These are phyloP conservation scores for Chlorodrepanis virens DNA, from an alignment of 2,113 vertebrate genomes.

Conservation along the genomic window DNA sequence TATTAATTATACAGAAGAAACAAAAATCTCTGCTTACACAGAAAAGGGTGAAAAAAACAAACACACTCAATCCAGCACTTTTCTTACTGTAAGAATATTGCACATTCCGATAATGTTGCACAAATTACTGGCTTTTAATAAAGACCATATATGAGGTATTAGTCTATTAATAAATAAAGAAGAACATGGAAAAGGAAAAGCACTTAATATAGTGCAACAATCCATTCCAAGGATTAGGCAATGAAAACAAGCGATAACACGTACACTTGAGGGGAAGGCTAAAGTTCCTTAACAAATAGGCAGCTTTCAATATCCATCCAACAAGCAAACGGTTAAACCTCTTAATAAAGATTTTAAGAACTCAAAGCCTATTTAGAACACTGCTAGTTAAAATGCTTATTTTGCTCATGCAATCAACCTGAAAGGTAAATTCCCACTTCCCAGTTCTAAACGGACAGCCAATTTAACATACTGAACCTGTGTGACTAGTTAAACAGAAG, in stretches of 20 bases:
- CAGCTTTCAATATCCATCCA: constrained; percentile 12
- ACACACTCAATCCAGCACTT: constrained; percentile 34
- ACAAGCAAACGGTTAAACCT: neutral
- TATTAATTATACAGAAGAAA: constrained; percentile 57
- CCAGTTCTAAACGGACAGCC: neutral
- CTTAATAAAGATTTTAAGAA: neutral
- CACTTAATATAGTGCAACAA: constrained; percentile 47
- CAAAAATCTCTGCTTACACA: constrained; percentile 51
- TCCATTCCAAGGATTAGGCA: constrained; percentile 35
- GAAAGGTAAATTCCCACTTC: constrained; percentile 14
- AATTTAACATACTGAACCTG: neutral
- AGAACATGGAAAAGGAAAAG: constrained; percentile 44
- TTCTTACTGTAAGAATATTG: constrained; percentile 75
- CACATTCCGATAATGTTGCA: constrained; percentile 72
- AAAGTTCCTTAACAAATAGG: constrained; percentile 43
- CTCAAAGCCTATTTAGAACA: constrained; percentile 4
- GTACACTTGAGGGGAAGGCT: neutral
- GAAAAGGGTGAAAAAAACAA: constrained; percentile 34
- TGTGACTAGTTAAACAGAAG: neutral
- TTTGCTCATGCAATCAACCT: neutral
- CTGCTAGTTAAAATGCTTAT: neutral
- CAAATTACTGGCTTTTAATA: constrained; percentile 74
- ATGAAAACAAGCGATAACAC: constrained; percentile 17
- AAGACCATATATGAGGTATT: constrained; percentile 77
- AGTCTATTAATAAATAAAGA: constrained; percentile 76